phyloP scores from a whole-genome alignment of 1,140 invertebrate species.

The Drosophila kohkoa region DNA sequence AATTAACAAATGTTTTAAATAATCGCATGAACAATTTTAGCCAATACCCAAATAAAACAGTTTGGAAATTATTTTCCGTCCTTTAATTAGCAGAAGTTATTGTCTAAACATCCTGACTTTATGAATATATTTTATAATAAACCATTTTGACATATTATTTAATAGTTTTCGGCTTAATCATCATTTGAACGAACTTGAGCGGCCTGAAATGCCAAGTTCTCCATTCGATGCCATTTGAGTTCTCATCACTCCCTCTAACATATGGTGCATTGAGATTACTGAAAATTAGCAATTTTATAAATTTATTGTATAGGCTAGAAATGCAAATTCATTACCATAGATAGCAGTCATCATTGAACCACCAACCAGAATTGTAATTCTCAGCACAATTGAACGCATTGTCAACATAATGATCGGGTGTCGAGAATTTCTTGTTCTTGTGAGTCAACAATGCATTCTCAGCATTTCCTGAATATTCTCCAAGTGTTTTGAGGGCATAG shows the following conservation, averaged over 20 bases:
- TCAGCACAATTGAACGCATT: conserved; percentile 7
- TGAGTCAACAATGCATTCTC: conserved; percentile 14
- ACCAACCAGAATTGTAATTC: conserved; percentile 29
- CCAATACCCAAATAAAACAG: no score
- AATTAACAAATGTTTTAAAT: no score
- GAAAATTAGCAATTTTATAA: not conserved
- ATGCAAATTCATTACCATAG: conserved; percentile 11
- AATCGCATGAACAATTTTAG: no score
- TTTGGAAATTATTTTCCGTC: no score
- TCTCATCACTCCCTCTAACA: not conserved
- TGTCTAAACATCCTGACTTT: no score
- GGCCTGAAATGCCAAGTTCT: conserved; percentile 36
- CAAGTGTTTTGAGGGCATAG: conserved; percentile 30
- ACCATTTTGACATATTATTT: not conserved
- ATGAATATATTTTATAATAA: no score
- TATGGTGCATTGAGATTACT: conserved; percentile 35
- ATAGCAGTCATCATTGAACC: conserved; percentile 30
- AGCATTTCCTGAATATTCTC: conserved; percentile 32
- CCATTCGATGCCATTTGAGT: conserved; percentile 21
- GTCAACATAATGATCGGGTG: conserved; percentile 11
- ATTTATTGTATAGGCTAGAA: not conserved
- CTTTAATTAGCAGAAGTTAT: no score
- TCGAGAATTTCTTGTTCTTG: conserved; percentile 8
- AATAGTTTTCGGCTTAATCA: conserved; percentile 30
- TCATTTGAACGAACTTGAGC: conserved; percentile 36